phyloP scores from a whole-genome alignment of 1,140 invertebrate genomes.

The Trinorchestia longiramus region DNA sequence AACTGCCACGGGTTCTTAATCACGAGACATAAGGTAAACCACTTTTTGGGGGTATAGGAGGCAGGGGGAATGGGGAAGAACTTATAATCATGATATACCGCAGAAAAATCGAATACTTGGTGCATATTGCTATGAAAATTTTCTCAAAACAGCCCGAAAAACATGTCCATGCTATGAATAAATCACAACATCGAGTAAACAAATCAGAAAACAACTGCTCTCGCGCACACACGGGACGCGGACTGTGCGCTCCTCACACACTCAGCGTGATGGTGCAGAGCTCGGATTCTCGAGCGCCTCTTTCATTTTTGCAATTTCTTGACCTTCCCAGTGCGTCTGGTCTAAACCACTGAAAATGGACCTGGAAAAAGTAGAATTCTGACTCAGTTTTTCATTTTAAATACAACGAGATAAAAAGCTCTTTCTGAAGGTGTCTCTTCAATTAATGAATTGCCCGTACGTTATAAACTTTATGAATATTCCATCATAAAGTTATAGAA shows the following conservation, averaged over 20 bases:
- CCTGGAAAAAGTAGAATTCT: background rate
- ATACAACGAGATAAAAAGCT: too few species aligned
- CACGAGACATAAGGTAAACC: too few species aligned
- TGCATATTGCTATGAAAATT: background rate
- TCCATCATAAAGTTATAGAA: too few species aligned
- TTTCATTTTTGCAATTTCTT: background rate
- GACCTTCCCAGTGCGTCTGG: conserved; percentile 26
- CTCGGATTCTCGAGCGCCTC: background rate
- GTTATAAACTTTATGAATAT: too few species aligned
- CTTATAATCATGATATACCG: background rate
- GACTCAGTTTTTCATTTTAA: too few species aligned
- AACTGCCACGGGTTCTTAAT: too few species aligned
- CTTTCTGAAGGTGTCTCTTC: too few species aligned
- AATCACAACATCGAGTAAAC: background rate
- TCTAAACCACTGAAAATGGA: background rate
- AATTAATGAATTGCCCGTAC: too few species aligned
- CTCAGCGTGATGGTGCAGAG: background rate
- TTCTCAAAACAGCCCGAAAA: background rate
- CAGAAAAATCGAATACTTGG: background rate
- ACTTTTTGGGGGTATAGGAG: too few species aligned
- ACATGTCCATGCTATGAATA: background rate
- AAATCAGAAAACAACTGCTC: background rate
- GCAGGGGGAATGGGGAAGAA: background rate
- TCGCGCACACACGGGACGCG: too few species aligned
- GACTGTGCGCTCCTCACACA: too few species aligned